Conservation (phyloP, 2,888 invertebrate genomes). For the Mesorhabditis sp. region DNA sequence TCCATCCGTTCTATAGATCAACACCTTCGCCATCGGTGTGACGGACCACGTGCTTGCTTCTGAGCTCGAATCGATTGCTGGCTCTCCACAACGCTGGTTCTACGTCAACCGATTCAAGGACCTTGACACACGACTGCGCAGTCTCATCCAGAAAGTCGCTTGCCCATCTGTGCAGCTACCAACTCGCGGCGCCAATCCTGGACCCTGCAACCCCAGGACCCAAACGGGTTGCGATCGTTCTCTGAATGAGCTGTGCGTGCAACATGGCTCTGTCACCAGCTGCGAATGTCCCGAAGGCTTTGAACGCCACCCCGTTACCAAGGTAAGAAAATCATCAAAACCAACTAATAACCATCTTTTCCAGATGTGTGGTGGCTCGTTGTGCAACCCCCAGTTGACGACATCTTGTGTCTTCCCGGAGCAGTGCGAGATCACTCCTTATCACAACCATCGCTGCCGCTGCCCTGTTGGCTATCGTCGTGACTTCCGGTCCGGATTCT, state of each 20-base stretch:
- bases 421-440: slow-evolving; percentile 50
- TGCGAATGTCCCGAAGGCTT: slow-evolving; percentile 55
- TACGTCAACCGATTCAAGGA: slow-evolving; percentile 58
- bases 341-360: neutral
- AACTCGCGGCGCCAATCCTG: slow-evolving; percentile 8
- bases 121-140: slow-evolving; percentile 55
- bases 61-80: slow-evolving; percentile 56
- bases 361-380: slow-evolving; percentile 51
- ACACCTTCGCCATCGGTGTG: slow-evolving; percentile 59
- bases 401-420: slow-evolving; percentile 52
- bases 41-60: slow-evolving; percentile 57
- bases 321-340: slow-evolving; percentile 31
- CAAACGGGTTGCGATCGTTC: slow-evolving; percentile 56
- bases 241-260: slow-evolving; percentile 50
- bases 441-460: slow-evolving; percentile 53
- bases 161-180: slow-evolving; percentile 38
- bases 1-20: slow-evolving; percentile 34
- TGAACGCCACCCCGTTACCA: slow-evolving; percentile 53
- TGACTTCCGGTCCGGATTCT: slow-evolving; percentile 49
- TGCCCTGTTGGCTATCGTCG: slow-evolving; percentile 52
- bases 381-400: slow-evolving; percentile 55
- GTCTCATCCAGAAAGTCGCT: slow-evolving; percentile 56
- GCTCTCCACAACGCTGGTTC: slow-evolving; percentile 55
- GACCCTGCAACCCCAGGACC: slow-evolving; percentile 48
- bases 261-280: slow-evolving; percentile 20